A percentile compares a stretch with the other conserved stretches of the same genome.
Conservation (phyloP, 1,140 invertebrate species). For the Pseudobourletiella spinata region DNA sequence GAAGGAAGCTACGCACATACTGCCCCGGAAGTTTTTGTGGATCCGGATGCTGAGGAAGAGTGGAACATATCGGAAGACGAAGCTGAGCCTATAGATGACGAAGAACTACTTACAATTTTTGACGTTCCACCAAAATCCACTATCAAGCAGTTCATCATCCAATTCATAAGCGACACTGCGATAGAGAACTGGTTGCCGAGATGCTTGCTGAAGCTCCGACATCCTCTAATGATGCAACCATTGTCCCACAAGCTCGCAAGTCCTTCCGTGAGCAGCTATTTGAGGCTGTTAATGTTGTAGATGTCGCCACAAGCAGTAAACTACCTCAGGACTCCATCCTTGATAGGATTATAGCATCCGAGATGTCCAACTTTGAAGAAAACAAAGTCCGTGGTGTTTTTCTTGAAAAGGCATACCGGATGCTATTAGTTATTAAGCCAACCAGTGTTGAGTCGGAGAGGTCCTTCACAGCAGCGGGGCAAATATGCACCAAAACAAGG, state of each 20-base stretch:
- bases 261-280: background rate
- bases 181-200: background rate
- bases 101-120: background rate
- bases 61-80: background rate
- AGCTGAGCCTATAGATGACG: background rate
- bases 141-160: background rate
- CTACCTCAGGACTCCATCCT: background rate
- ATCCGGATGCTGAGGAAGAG: no score
- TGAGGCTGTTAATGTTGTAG: background rate
- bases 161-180: background rate
- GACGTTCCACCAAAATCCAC: background rate
- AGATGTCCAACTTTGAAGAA: constrained; percentile 10
- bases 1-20: background rate
- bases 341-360: background rate
- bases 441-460: constrained; percentile 14
- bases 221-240: background rate
- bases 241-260: no score
- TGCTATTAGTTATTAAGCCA: constrained; percentile 1
- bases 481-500: constrained; percentile 16
- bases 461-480: constrained; percentile 3
- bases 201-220: background rate
- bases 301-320: no score
- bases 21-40: background rate
- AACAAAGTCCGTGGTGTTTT: background rate
- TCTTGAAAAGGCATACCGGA: background rate